Base-by-base conservation (phyloP, 2,888 invertebrate genomes). In the Lomographa bimaculata region DNA sequence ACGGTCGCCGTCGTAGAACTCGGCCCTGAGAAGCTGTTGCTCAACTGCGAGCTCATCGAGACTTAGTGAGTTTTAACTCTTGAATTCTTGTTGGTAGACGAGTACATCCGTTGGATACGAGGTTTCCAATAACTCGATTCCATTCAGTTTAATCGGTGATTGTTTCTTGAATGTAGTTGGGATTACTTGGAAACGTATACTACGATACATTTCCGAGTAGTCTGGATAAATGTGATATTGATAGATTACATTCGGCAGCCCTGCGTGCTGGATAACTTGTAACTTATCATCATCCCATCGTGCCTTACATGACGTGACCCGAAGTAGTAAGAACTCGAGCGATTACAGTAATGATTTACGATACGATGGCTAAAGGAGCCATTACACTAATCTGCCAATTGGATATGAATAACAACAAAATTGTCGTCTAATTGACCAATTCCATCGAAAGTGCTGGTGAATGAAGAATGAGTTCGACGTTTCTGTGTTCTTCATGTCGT, bases 31-130 rank as follows among this genome's bases (percentile, higher is more conserved):
- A 94, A 94, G 71, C 80, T 93, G 60, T 85, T 95, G 42, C 89
- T 94, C 29, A 93, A 93, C 67, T 96, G 96, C 73, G 94, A 95
- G 74, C 90, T 97, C 60, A 94, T 96, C 67, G 96, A 97, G 91
- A 94, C 95, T 55, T 93, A 93, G 96, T 97, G 82, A 95, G 96
- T 36, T n/a, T n/a, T n/a, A n/a, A n/a, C n/a, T 0, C 6, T 9
- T n/a, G n/a, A n/a, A n/a, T n/a, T n/a, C n/a, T n/a, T 9, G 11
- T 12, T 9, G 7, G 2, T 16, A 16, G 5, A 16, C 5, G 3
- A 3, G 16, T 16, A 16, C n/a, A n/a, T n/a, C n/a, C n/a, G n/a
- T n/a, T n/a, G n/a, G n/a, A n/a, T n/a, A n/a, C n/a, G n/a, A n/a
- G n/a, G n/a, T n/a, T n/a, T n/a, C n/a, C n/a, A n/a, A n/a, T n/a